Evolutionary conservation across 2,888 invertebrate species (phyloP).

Genomic region (Cyrtodaria siliqua): DNA sequence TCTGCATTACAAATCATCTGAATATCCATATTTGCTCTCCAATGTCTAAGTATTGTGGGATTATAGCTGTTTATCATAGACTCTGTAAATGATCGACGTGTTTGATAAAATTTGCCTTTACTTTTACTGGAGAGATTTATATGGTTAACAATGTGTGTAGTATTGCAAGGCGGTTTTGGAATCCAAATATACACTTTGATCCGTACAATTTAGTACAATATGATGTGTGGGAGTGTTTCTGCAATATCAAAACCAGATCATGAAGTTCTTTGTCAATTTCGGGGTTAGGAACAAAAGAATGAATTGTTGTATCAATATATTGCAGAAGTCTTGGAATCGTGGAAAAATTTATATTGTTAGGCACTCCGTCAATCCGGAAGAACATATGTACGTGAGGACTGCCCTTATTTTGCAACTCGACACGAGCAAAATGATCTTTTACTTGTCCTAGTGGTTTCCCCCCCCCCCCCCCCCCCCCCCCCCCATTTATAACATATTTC

Average conservation of each 20-base stretch:
- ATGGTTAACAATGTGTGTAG: constrained; percentile 18
- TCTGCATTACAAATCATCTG: constrained; percentile 25
- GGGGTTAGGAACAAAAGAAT: no score
- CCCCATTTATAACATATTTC: constrained; percentile 21
- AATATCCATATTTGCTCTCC: constrained; percentile 42
- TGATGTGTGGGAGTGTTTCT: constrained; percentile 42
- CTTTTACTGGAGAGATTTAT: constrained; percentile 5
- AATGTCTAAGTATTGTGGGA: constrained; percentile 20
- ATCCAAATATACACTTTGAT: constrained; percentile 45
- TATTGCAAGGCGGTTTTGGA: constrained; percentile 20
- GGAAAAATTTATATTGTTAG: not conserved
- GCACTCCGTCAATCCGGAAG: constrained; percentile 39
- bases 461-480: no score
- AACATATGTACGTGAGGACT: constrained; percentile 45
- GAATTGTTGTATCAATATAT: no score
- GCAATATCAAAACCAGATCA: constrained; percentile 16
- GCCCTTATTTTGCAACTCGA: constrained; percentile 42
- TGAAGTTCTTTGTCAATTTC: not conserved
- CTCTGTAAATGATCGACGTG: no score
- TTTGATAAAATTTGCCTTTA: no score
- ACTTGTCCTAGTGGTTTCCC: constrained; percentile 32
- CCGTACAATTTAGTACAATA: constrained; percentile 46
- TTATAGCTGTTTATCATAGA: constrained; percentile 30
- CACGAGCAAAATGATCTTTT: constrained; percentile 32
- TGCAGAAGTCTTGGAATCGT: no score